Base-by-base conservation (phyloP, 2,113 vertebrate genomes). In the Neogale vison region DNA sequence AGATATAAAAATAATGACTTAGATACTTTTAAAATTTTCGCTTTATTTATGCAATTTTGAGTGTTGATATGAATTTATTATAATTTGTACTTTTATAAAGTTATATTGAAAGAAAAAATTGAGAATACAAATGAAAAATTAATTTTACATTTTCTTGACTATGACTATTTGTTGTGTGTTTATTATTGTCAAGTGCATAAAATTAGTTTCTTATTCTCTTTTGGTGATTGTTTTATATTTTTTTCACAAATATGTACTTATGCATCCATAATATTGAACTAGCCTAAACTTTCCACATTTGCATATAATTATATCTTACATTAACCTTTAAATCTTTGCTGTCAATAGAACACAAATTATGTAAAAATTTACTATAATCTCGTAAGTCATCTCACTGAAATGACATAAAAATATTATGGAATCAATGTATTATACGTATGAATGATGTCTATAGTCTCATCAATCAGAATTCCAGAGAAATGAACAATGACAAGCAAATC, bases 11-110 rank as follows among this genome's bases (percentile, higher is more conserved):
- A 42, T 67, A 77, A 52, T 81, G 4, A 94, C 55, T 90, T 67
- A 36, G 1, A 47, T 8, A 74, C 42, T 92, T 84, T 90, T 15
- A 50, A n/a, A 59, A 47, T 50, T 88, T 84, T 1, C 24, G 0
- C 10, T 93, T 39, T 80, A 93, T 80, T 82, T 94, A 74, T 80
- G 8, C 55, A 45, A 50, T 71, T 95, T 93, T 88, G 50, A 93
- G 14, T 52, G n/a, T 42, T 86, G 36, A 9, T 29, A 47, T 52
- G 2, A 6, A 57, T 57, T 90, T 57, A 72, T 84, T 82, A 85
- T 63, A 85, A 63, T 88, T 79, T 76, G 1, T 81, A 24, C 1
- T 85, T 6, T 82, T 83, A 42, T 23, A 36, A 87, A 47, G 14
- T 42, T 86, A 89, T 2, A 29, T 17, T 71, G 34, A 24, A 34